phyloP scores from a whole-genome alignment of 2,797 vertebrate species.

The Serranus cabrilla region DNA sequence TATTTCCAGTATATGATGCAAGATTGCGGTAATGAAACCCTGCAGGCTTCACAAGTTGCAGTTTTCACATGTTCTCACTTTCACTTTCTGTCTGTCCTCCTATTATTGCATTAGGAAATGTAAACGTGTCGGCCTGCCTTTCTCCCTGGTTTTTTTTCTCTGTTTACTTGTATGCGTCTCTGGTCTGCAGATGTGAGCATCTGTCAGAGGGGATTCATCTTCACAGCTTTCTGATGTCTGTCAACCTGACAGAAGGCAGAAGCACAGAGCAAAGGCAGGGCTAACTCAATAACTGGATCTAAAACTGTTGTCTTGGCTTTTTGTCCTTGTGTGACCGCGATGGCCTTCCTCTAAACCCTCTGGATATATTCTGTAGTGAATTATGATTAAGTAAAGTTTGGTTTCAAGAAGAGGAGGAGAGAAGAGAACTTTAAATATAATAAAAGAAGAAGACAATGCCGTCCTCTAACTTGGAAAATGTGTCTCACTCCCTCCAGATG shows the following conservation, averaged over 20 bases:
- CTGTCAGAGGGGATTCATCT: conserved; percentile 33
- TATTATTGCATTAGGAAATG: conserved; percentile 65
- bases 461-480: conserved; percentile 76
- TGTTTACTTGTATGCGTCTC: conserved; percentile 52
- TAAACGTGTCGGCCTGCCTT: conserved; percentile 57
- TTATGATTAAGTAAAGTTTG: conserved; percentile 22
- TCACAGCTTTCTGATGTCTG: conserved; percentile 23
- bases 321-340: conserved; percentile 40
- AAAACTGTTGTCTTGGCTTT: conserved; percentile 8
- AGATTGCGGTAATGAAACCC: conserved; percentile 53
- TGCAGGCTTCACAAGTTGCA: conserved; percentile 27
- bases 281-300: conserved; percentile 34
- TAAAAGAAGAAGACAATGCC: conserved; percentile 31
- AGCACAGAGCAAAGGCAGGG: conserved; percentile 22
- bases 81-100: conserved; percentile 54
- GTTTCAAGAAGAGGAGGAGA: conserved; percentile 9
- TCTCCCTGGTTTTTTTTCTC: conserved; percentile 28
- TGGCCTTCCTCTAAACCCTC: conserved; percentile 10
- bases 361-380: neutral
- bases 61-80: conserved; percentile 56
- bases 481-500: conserved; percentile 69
- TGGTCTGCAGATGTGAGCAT: conserved; percentile 74
- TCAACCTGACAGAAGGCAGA: conserved; percentile 38
- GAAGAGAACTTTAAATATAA: conserved; percentile 12
- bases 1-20: conserved; percentile 55